Base-by-base conservation (phyloP, 2,113 vertebrate species). In the Jaculus jaculus region DNA sequence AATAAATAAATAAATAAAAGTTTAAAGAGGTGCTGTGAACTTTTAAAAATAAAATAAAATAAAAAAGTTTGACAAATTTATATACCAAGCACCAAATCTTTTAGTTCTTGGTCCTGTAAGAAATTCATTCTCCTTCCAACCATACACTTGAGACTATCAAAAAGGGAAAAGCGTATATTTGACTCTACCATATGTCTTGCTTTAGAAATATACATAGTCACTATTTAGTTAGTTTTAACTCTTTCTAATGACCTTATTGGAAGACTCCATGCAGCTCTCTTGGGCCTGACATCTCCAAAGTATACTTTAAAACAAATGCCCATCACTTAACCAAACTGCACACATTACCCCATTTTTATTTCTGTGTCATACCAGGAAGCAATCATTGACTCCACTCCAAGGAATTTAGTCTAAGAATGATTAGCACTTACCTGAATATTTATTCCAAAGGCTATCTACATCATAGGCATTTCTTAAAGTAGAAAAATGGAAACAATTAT, bases 321-420 rank as follows among this genome's bases (percentile, higher is more conserved):
- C 58, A 20, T 17, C 24, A 7, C 28, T 21, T 81, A 32, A 12
- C 34, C 17, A 77, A 26, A 4, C 16, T 47, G 16, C 1, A 47
- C 77, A 51, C 0, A 13, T 86, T 23, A 21, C 47, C n/a, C 16
- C 83, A 20, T 32, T 37, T 32, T 7, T 11, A 39, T n/a, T 75
- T 58, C 86, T 85, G 51, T 28, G 34, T 12, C 42, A 32, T 20
- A 65, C n/a, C 54, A 75, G 32, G 58, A 11, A 58, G 24, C n/a
- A 51, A 54, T 75, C 63, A 81, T 58, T 80, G 58, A 84, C 3
- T 24, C 61, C 2, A 73, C 11, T 65, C 18, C 47, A 78, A 74
- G 12, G 16, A 95, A 86, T 61, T 87, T 51, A 68, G 28, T 82
- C 60, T 86, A 58, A 95, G 88, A 54, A 80, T 20, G 30, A 92